A percentile compares a stretch with the other conserved stretches of the same genome.
Conservation (phyloP, 2,113 vertebrate species). For the Ciconia boyciana region DNA sequence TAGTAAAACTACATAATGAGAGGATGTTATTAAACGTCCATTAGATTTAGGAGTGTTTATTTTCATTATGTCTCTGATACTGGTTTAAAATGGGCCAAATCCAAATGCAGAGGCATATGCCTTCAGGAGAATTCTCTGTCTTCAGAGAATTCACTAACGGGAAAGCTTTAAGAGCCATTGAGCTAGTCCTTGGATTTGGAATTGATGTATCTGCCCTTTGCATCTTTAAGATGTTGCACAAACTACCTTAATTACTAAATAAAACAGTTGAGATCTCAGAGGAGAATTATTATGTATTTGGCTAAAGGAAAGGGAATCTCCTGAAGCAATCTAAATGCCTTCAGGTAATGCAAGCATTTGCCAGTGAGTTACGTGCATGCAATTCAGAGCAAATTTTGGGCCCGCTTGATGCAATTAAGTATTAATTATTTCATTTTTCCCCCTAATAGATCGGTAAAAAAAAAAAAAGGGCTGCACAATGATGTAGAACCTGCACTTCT, state of each 20-base stretch:
- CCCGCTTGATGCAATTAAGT: not conserved
- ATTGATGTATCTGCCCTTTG: slow-evolving; percentile 27
- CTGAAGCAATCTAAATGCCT: slow-evolving; percentile 21
- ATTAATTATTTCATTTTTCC: not conserved
- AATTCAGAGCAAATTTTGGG: slow-evolving; percentile 1
- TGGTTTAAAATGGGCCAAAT: not conserved
- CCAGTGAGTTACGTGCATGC: not conserved
- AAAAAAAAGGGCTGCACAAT: not conserved
- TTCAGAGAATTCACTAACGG: slow-evolving; percentile 2
- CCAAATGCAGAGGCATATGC: not conserved
- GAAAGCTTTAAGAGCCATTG: slow-evolving; percentile 10
- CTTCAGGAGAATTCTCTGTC: not conserved
- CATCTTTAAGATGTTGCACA: slow-evolving; percentile 43
- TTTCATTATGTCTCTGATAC: not conserved
- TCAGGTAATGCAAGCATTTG: not conserved
- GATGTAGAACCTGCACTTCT: not conserved
- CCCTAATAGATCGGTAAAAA: not conserved
- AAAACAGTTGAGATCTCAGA: slow-evolving; percentile 30
- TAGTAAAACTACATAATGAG: not conserved
- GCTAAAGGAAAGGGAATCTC: slow-evolving; percentile 2
- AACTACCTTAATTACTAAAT: slow-evolving; percentile 56
- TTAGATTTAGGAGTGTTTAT: slow-evolving; percentile 5
- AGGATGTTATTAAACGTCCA: not conserved
- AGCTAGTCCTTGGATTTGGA: slow-evolving; percentile 2
- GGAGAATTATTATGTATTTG: not conserved